Evolutionary conservation across 2,113 vertebrate genomes (phyloP).

Genomic region (Pituophis catenifer): DNA sequence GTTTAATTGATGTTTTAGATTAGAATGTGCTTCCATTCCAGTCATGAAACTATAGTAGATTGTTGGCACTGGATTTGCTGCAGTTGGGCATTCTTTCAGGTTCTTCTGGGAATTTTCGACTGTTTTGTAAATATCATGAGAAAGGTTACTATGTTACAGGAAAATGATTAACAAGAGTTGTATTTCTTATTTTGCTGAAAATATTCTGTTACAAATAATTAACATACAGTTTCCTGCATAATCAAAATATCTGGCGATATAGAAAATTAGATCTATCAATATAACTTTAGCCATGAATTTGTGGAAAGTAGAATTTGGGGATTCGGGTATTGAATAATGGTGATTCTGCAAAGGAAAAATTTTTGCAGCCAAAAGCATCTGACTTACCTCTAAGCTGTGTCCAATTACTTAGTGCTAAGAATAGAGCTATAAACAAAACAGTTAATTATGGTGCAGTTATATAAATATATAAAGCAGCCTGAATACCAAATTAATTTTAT

Average conservation of each 20-base stretch:
- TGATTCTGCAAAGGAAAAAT: not conserved
- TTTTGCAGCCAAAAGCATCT: not conserved
- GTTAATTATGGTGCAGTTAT: not conserved
- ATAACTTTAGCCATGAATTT: not conserved
- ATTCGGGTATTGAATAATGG: not conserved
- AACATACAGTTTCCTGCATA: not conserved
- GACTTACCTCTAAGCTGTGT: not conserved
- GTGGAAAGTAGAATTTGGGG: not conserved
- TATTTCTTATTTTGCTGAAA: not conserved
- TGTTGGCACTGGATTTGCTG: not conserved
- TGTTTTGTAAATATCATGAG: slow-evolving; percentile 3
- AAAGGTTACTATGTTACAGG: not conserved
- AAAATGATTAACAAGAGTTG: not conserved
- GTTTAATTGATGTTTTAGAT: not conserved
- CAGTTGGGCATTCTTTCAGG: not conserved
- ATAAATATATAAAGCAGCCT: not conserved
- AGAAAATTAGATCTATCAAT: not conserved
- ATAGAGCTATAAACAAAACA: not conserved
- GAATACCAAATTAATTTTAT: not conserved
- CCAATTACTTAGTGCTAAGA: not conserved
- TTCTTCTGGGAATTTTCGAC: not conserved
- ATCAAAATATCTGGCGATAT: not conserved
- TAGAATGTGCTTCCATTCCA: not conserved
- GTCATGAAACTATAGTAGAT: not conserved
- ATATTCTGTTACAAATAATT: not conserved